Conservation (phyloP, 2,888 invertebrate genomes). For the Nymphalis polychloros region DNA sequence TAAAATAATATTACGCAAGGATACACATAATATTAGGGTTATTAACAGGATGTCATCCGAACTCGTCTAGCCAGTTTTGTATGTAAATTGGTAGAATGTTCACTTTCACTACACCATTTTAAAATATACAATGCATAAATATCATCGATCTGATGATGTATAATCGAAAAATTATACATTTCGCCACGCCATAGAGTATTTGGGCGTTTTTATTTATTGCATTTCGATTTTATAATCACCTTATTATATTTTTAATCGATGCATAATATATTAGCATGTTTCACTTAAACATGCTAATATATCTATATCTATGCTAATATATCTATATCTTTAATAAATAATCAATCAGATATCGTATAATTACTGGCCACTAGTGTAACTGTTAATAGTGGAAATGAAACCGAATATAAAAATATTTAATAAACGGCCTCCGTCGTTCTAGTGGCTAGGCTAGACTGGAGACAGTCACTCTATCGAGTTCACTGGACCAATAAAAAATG, state of each 20-base stretch:
- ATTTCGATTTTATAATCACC: background rate
- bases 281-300: too few relatives aligned
- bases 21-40: conserved; percentile 29
- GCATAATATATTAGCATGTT: background rate
- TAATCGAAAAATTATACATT: conserved; percentile 18
- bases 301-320: too few relatives aligned
- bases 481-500: too few relatives aligned
- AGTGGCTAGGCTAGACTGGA: too few relatives aligned
- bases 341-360: background rate
- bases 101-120: conserved; percentile 46
- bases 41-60: conserved; percentile 38
- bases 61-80: conserved; percentile 41
- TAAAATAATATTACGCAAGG: conserved; percentile 31
- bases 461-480: too few relatives aligned
- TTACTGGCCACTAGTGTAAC: background rate
- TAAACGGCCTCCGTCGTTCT: too few relatives aligned
- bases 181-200: background rate
- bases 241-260: background rate
- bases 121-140: conserved; percentile 36
- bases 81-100: conserved; percentile 42
- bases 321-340: background rate
- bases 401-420: too few relatives aligned
- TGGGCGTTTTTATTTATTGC: background rate
- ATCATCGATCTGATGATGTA: conserved; percentile 14
- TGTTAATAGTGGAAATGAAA: background rate